Conservation (phyloP, 2,113 vertebrate genomes). For the Pomatostomus ruficeps region DNA sequence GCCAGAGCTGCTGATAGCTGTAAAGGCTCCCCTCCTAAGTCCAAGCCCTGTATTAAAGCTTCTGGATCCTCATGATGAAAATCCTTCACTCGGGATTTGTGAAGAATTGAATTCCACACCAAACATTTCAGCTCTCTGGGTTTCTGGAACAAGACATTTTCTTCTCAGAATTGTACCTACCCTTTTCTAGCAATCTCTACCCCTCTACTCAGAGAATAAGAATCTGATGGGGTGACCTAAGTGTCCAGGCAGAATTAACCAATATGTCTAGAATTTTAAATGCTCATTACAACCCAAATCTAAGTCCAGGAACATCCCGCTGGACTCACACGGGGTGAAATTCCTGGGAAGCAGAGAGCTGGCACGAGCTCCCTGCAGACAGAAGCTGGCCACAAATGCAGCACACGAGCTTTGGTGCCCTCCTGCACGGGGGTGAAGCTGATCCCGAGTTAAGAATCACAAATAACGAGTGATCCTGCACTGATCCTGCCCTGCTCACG, state of each 20-base stretch:
- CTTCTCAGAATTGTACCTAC: not conserved
- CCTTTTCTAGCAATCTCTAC: not conserved
- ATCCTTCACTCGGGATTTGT: not conserved
- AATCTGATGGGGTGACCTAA: constrained; percentile 12
- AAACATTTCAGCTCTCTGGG: not conserved
- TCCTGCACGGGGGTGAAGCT: not conserved
- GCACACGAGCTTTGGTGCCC: not conserved
- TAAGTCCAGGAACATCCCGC: constrained; percentile 54
- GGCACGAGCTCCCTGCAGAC: constrained; percentile 5
- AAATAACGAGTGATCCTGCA: not conserved
- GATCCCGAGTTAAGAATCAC: not conserved
- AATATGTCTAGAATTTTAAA: constrained; percentile 40
- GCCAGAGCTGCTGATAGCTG: not conserved
- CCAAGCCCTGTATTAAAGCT: not conserved
- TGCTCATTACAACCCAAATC: constrained; percentile 2
- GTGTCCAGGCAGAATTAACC: constrained; percentile 28
- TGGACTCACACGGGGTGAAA: constrained; percentile 33
- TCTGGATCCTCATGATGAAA: not conserved
- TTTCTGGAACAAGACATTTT: not conserved
- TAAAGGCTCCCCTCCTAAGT: not conserved
- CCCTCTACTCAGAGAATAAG: not conserved
- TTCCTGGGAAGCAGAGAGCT: constrained; percentile 37
- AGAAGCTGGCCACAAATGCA: not conserved
- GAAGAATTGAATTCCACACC: not conserved
- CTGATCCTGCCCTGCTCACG: not conserved